These are phyloP conservation scores for Pithys albifrons DNA, from an alignment of 2,113 vertebrate genomes.

Conservation along the genomic window DNA sequence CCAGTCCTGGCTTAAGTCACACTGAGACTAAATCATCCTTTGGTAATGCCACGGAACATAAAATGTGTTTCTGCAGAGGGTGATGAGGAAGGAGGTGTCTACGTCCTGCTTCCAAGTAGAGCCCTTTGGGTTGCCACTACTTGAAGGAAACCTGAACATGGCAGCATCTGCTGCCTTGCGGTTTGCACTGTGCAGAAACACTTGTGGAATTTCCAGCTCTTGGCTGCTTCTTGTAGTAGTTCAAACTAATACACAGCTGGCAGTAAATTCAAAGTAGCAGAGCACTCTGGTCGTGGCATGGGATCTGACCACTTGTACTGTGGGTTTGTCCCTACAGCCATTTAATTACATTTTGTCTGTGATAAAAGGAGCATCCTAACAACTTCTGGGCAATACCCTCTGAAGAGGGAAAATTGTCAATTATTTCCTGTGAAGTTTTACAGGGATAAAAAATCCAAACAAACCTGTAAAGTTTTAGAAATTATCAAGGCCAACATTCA, in stretches of 20 bases:
- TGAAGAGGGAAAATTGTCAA: neutral
- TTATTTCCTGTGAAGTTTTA: neutral
- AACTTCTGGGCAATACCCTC: neutral
- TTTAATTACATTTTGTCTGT: neutral
- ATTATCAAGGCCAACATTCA: neutral
- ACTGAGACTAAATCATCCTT: neutral
- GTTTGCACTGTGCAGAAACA: neutral
- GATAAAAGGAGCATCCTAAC: neutral
- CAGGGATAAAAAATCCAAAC: neutral
- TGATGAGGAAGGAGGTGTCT: neutral
- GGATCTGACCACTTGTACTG: neutral
- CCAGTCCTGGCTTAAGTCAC: neutral
- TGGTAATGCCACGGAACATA: neutral
- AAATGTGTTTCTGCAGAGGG: neutral
- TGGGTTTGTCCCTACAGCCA: neutral
- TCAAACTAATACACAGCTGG: neutral
- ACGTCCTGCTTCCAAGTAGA: neutral
- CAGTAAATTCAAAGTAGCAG: neutral
- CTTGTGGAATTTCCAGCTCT: neutral
- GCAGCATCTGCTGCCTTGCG: neutral
- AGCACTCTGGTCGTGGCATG: neutral
- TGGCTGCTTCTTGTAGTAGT: neutral
- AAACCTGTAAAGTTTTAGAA: neutral
- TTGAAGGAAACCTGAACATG: fast-evolving
- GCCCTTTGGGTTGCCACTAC: neutral